Evolutionary conservation across 2,113 vertebrate genomes (phyloP).

Genomic region (Apaloderma vittatum): DNA sequence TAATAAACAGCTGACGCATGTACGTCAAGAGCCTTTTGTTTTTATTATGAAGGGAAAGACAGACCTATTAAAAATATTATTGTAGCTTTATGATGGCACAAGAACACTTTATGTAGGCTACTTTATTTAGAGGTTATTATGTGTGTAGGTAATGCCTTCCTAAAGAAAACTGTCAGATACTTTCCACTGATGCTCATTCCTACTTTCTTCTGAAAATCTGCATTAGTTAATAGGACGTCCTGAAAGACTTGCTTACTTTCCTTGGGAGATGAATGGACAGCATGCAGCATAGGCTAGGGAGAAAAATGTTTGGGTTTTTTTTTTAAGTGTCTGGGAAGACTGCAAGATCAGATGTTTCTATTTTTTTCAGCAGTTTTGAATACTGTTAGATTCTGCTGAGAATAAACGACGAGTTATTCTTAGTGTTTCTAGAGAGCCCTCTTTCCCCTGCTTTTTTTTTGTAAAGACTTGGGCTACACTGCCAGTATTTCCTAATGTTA

Average conservation of each 20-base stretch:
- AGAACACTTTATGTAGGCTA: neutral
- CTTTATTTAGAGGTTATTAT: neutral
- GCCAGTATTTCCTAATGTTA: neutral
- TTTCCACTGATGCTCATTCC: neutral
- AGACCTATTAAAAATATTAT: neutral
- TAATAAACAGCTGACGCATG: neutral
- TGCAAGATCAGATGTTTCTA: neutral
- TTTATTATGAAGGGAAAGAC: neutral
- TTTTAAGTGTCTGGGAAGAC: neutral
- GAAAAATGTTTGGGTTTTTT: neutral
- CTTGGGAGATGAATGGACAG: neutral
- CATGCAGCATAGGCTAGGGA: neutral
- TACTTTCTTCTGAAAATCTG: neutral
- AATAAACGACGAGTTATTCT: neutral
- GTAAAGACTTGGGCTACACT: neutral
- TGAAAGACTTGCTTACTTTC: neutral
- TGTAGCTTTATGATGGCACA: neutral
- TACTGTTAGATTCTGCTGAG: neutral
- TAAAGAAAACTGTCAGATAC: neutral
- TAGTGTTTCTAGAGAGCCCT: neutral
- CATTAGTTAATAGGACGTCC: neutral
- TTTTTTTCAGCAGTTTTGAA: neutral
- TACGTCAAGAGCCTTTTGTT: neutral
- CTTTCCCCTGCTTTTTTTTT: neutral
- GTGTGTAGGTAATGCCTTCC: neutral